Base-by-base conservation (phyloP, 2,797 vertebrate species). In the Lutjanus argentimaculatus region DNA sequence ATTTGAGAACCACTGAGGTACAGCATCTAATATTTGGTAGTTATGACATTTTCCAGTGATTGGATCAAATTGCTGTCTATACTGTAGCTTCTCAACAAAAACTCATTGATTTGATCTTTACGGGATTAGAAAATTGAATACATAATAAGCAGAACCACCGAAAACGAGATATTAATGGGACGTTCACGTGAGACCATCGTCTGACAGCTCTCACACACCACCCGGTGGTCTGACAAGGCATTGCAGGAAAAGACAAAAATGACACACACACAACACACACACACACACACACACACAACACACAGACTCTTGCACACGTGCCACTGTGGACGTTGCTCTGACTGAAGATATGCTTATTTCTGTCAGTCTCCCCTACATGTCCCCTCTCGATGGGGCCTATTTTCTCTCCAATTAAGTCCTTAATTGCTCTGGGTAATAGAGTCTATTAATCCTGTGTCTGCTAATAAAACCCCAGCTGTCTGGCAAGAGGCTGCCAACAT, bases 401-500 rank as follows among this genome's bases (percentile, higher is more conserved):
- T 93, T 93, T 88, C 82, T 85, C 86, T 92, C 82, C 86, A 93
- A 92, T 93, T 93, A 92, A 89, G 79, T 53, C 74, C 77, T 85
- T 90, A 90, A 94, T 91, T 91, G 89, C 85, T 89, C 56, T 64
- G 75, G 78, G 83, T 92, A 85, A 89, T 92, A 93, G 82, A 90
- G 77, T 91, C 89, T 85, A 91, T 93, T 88, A 93, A 90, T 92
- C 79, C 70, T 42, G 82, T 91, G 84, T 89, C 89, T 91, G 79
- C 75, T 90, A 85, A 91, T 93, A 92, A 93, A 92, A 86, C 59
- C 79, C 77, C 92, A 83, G 89, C 86, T 92, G 91, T 91, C 83
- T 91, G 79, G 65, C 71, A 64, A 72, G 77, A 85, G 87, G 82
- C 68, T 88, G 83, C 85, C 85, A 92, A 83, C 68, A 69, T 16